phyloP scores from a whole-genome alignment of 1,140 invertebrate species.

The Phymorhynchus buccinoides region DNA sequence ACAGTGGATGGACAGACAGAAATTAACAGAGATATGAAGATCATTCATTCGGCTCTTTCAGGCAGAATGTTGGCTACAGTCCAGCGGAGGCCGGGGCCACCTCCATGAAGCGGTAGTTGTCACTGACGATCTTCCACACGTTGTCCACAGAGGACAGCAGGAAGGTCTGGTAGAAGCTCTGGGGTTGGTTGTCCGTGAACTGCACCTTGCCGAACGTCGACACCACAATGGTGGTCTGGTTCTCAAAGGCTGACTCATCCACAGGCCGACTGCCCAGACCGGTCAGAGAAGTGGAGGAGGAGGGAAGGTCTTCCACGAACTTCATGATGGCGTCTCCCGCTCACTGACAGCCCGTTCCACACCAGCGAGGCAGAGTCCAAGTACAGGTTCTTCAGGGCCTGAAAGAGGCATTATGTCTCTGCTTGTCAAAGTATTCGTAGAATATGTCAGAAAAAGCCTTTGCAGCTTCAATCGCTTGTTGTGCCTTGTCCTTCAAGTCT shows the following conservation, averaged over 20 bases:
- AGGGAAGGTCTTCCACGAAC: constrained; percentile 83
- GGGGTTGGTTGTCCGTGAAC: constrained; percentile 75
- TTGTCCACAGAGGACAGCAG: constrained; percentile 85
- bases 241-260: constrained; percentile 65
- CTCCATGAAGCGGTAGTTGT: constrained; percentile 85
- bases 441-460: constrained; percentile 88
- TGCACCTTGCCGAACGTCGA: constrained; percentile 62
- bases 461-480: constrained; percentile 83
- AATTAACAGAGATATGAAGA: too few species aligned
- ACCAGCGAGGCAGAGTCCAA: constrained; percentile 84
- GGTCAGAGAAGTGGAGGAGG: constrained; percentile 80
- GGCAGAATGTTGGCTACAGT: background rate
- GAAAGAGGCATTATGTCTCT: constrained; percentile 77
- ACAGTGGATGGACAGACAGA: too few species aligned
- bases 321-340: constrained; percentile 85
- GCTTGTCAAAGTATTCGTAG: constrained; percentile 86
- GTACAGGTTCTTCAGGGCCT: constrained; percentile 85
- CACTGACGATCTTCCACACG: constrained; percentile 91
- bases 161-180: constrained; percentile 86
- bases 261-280: constrained; percentile 87
- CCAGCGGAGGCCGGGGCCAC: constrained; percentile 18
- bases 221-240: constrained; percentile 53
- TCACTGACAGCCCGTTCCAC: constrained; percentile 88
- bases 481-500: constrained; percentile 78
- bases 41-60: background rate